Evolutionary conservation across 2,888 invertebrate species (phyloP).

Genomic region (Pandemis corylana): DNA sequence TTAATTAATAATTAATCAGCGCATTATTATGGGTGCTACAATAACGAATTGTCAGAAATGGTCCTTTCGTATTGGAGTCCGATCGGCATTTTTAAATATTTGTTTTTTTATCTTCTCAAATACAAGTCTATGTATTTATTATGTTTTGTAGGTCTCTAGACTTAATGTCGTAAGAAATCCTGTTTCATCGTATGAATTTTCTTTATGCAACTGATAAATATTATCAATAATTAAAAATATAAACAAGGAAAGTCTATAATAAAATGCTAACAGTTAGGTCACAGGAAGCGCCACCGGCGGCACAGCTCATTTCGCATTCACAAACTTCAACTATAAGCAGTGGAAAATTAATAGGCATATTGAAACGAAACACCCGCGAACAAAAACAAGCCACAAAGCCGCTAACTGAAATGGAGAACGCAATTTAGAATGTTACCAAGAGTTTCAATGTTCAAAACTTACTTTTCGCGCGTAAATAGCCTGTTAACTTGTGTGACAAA

Average conservation of each 20-base stretch:
- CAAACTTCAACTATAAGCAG: constrained; percentile 29
- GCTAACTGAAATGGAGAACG: constrained; percentile 24
- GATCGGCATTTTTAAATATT: too few species aligned
- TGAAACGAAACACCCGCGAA: constrained; percentile 10
- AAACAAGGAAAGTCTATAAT: not conserved
- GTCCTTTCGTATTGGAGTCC: too few species aligned
- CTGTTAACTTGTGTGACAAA: constrained; percentile 42
- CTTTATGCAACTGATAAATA: too few species aligned
- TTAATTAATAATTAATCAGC: too few species aligned
- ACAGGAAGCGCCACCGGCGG: not conserved
- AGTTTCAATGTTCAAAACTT: constrained; percentile 30
- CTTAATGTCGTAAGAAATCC: too few species aligned
- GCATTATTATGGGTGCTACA: too few species aligned
- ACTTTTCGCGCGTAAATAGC: constrained; percentile 36
- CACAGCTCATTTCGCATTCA: constrained; percentile 19
- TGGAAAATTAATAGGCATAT: constrained; percentile 21
- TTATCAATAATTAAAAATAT: too few species aligned
- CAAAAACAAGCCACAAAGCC: constrained; percentile 22
- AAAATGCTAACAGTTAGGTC: not conserved
- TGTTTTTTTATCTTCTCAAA: too few species aligned
- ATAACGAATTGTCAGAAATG: too few species aligned
- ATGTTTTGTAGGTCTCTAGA: too few species aligned
- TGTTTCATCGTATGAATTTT: too few species aligned
- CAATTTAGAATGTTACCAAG: constrained; percentile 32
- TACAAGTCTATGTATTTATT: too few species aligned